phyloP scores from a whole-genome alignment of 2,797 vertebrate genomes.

The Dermochelys coriacea region DNA sequence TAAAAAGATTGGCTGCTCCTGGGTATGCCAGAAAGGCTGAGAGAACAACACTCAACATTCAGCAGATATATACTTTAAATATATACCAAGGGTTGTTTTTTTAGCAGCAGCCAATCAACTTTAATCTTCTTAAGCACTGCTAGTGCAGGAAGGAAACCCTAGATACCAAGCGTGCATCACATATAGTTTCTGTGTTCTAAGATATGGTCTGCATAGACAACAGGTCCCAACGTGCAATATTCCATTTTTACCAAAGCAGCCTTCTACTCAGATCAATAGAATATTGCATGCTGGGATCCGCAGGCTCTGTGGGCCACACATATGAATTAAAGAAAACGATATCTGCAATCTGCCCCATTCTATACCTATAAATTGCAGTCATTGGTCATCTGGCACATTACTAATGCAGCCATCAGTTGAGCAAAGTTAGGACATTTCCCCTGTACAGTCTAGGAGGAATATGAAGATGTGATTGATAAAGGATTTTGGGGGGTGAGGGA shows the following conservation, averaged over 20 bases:
- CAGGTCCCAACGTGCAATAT: fast-evolving
- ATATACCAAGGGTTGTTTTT: neutral
- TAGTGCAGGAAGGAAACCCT: neutral
- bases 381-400: neutral
- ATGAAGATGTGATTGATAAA: neutral
- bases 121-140: neutral
- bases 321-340: neutral
- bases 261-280: neutral
- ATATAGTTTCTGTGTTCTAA: neutral
- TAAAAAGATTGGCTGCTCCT: neutral
- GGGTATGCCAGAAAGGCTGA: neutral
- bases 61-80: neutral
- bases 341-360: neutral
- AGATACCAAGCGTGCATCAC: neutral
- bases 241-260: neutral
- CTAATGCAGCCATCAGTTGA: slow-evolving; percentile 6
- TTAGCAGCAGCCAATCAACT: neutral
- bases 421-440: slow-evolving; percentile 31
- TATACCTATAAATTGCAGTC: neutral
- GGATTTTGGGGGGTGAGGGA: too few relatives aligned
- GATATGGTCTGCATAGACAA: neutral
- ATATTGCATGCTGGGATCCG: neutral
- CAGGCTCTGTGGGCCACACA: neutral
- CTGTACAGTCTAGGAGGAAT: neutral
- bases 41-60: neutral